Conservation (phyloP, 92 coral and sea anemone genomes). For the Palythoa grandis region DNA sequence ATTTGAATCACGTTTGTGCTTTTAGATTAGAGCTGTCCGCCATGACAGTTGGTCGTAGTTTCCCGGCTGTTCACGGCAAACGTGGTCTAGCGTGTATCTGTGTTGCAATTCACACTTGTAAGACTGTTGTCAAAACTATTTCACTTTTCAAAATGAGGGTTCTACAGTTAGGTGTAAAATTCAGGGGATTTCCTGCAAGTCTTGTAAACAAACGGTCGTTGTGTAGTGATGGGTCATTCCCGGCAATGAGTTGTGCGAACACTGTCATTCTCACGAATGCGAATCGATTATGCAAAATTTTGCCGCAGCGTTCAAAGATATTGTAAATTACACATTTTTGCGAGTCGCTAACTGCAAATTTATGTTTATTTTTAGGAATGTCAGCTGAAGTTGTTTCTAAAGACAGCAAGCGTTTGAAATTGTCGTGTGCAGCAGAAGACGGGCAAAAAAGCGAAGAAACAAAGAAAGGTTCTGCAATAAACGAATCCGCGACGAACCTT, state of each 20-base stretch:
- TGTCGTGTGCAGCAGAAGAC: conserved; percentile 61
- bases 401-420: conserved; percentile 76
- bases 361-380: conserved; percentile 61
- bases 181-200: conserved; percentile 36
- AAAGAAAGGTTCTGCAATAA: conserved; percentile 19
- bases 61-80: conserved; percentile 44
- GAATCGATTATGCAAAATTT: conserved; percentile 74
- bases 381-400: conserved; percentile 75
- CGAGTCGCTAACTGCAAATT: conserved; percentile 48
- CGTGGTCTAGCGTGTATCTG: conserved; percentile 1
- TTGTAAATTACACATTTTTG: conserved; percentile 41
- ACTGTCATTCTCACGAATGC: conserved; percentile 48
- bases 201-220: conserved; percentile 44
- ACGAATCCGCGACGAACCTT: conserved; percentile 30
- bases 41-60: conserved; percentile 36
- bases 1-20: conserved; percentile 23
- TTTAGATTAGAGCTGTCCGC: conserved; percentile 45
- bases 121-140: not conserved
- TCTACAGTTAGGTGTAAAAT: not conserved
- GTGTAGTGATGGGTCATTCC: conserved; percentile 40
- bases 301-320: conserved; percentile 20
- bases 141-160: not conserved
- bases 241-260: conserved; percentile 22
- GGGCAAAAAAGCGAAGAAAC: conserved; percentile 34
- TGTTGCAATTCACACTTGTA: conserved; percentile 6